phyloP scores from a whole-genome alignment of 2,888 invertebrate genomes.

The Melanargia galathea region DNA sequence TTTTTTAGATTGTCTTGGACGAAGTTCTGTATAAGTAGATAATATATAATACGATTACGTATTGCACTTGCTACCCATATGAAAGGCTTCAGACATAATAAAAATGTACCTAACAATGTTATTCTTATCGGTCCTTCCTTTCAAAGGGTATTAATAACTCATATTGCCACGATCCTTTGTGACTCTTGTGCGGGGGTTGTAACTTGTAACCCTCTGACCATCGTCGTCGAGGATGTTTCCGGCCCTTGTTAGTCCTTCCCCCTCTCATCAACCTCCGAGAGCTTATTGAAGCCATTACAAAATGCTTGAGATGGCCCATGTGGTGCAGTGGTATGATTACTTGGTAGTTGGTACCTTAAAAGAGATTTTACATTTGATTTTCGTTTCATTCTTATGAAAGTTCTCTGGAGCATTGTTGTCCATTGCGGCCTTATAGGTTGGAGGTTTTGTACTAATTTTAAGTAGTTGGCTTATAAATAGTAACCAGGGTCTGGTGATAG shows the following conservation, averaged over 20 bases:
- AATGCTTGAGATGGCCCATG: neutral
- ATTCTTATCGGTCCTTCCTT: neutral
- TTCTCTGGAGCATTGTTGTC: no score
- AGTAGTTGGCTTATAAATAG: no score
- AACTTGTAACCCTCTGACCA: constrained; percentile 23
- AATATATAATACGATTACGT: no score
- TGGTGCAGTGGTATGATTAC: neutral
- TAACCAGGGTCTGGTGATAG: no score
- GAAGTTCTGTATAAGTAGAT: no score
- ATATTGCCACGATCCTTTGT: constrained; percentile 19
- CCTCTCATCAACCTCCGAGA: constrained; percentile 12
- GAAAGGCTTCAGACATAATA: no score
- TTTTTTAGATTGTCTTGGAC: no score
- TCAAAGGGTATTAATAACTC: constrained; percentile 12
- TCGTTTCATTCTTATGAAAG: no score
- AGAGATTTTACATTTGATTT: no score
- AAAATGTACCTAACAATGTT: neutral
- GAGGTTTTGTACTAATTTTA: no score
- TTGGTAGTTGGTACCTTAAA: neutral
- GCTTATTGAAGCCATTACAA: constrained; percentile 22
- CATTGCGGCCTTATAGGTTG: no score
- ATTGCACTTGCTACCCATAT: no score
- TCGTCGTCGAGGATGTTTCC: constrained; percentile 31
- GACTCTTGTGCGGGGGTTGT: constrained; percentile 15
- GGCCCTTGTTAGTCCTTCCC: constrained; percentile 26